Evolutionary conservation across 2,113 vertebrate species (phyloP), one percentile per base, ranked within the genome.

Genomic region (Alligator sinensis): DNA sequence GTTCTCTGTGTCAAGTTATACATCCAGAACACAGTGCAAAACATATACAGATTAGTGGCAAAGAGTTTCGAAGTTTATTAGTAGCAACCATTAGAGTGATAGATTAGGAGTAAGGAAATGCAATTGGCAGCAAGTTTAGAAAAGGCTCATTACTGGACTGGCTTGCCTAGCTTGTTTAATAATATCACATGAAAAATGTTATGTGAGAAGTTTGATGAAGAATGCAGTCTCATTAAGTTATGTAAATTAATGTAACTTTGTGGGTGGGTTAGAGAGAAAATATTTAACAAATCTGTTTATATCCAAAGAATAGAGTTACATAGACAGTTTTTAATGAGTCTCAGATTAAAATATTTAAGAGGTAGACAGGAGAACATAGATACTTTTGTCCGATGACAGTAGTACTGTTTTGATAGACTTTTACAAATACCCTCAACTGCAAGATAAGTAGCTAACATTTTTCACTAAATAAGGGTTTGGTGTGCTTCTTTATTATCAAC

Each of bases 91-190:
- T 97, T 95, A 96, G 90, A 78, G 76, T 96, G 97, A 97, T 93
- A 93, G 91, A 95, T 97, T 96, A 96, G 96, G 94, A 96, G 88
- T 91, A 96, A 96, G 93, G 93, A 92, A 95, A 97, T 74, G 19
- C 80, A 96, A 96, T 92, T 96, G 96, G 94, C 96, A 97, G 91
- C 74, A 96, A 96, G 94, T 95, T 96, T 96, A 94, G 96, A 96
- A 91, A 96, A 95, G 84, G 70, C 80, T 97, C 94, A 91, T 94
- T 96, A 96, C 83, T 87, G 86, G 66, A 88, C 88, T 84, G 86
- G 47, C 27, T 90, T 85, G 80, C 91, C 91, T 94, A 87, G 90
- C 87, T 92, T 94, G 94, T 95, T 97, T 96, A 95, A 89, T 95
- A 89, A 89, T 87, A 83, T 87, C 87, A 82, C 95, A 86, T 54